These are phyloP conservation scores for Caenorhabditis afra DNA, from an alignment of 2,888 invertebrate species.

Conservation along the genomic window DNA sequence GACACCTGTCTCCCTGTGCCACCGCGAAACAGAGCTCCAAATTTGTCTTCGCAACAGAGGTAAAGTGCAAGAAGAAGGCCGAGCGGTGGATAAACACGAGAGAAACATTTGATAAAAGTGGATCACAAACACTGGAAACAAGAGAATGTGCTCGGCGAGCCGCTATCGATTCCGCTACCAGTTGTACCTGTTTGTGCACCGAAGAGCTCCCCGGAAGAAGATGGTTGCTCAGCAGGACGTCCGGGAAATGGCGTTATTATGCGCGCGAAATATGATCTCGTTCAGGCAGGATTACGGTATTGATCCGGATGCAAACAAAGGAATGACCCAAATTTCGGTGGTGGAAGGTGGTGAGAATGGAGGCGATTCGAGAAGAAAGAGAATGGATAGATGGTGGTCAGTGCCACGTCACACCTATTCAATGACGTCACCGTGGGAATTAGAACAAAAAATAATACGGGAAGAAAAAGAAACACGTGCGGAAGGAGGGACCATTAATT, in stretches of 20 bases:
- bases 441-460: not conserved
- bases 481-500: constrained; percentile 3
- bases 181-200: constrained; percentile 17
- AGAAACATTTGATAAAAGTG: constrained; percentile 40
- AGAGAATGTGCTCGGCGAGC: not conserved
- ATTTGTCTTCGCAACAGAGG: constrained; percentile 12
- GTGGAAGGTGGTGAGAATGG: not conserved
- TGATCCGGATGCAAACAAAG: constrained; percentile 2
- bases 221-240: not conserved
- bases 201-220: no score
- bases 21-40: constrained; percentile 13
- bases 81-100: constrained; percentile 15
- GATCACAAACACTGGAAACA: constrained; percentile 33
- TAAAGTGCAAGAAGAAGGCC: constrained; percentile 13
- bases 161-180: not conserved
- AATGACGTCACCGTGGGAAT: not conserved
- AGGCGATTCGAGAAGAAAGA: not conserved
- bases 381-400: not conserved
- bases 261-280: constrained; percentile 18
- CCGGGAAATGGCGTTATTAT: constrained; percentile 16
- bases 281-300: constrained; percentile 7
- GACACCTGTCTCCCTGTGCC: constrained; percentile 2
- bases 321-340: not conserved
- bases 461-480: not conserved
- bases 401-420: no score